A percentile compares a stretch with the other conserved stretches of the same genome.
These are phyloP conservation scores for Reticulitermes speratus DNA, from an alignment of 1,140 invertebrate genomes.

Conservation along the genomic window DNA sequence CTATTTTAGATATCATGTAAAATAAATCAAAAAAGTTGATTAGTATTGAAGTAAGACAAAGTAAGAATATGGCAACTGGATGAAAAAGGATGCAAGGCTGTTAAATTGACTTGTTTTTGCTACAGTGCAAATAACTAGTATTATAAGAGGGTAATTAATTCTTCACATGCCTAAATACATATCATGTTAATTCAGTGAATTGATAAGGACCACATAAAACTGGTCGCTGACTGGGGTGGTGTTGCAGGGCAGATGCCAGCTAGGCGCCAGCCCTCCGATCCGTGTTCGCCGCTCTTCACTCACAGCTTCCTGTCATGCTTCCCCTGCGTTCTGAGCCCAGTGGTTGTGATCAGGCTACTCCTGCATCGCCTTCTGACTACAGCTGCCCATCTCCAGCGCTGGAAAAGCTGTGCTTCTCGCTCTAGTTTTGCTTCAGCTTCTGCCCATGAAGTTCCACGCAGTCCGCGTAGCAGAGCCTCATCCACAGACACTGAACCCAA, in stretches of 20 bases:
- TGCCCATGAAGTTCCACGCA: conserved; percentile 41
- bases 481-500: conserved; percentile 49
- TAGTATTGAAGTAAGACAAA: no score
- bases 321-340: conserved; percentile 57
- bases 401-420: conserved; percentile 51
- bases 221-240: conserved; percentile 21
- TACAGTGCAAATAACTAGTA: no score
- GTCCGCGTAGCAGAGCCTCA: conserved; percentile 45
- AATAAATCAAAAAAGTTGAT: no score
- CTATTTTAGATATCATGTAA: no score
- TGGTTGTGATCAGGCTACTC: conserved; percentile 59
- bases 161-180: no score
- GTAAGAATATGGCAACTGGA: no score
- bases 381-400: conserved; percentile 47
- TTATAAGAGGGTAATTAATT: no score
- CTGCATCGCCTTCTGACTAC: conserved; percentile 59
- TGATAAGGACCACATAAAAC: no score
- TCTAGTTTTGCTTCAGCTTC: conserved; percentile 46
- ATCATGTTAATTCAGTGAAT: no score
- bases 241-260: conserved; percentile 28
- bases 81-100: no score
- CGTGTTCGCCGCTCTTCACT: conserved; percentile 42
- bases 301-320: conserved; percentile 51
- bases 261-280: conserved; percentile 37
- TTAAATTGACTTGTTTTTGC: no score